These are phyloP conservation scores for Drosophila acutilabella DNA, from an alignment of 2,888 invertebrate species.

Conservation along the genomic window DNA sequence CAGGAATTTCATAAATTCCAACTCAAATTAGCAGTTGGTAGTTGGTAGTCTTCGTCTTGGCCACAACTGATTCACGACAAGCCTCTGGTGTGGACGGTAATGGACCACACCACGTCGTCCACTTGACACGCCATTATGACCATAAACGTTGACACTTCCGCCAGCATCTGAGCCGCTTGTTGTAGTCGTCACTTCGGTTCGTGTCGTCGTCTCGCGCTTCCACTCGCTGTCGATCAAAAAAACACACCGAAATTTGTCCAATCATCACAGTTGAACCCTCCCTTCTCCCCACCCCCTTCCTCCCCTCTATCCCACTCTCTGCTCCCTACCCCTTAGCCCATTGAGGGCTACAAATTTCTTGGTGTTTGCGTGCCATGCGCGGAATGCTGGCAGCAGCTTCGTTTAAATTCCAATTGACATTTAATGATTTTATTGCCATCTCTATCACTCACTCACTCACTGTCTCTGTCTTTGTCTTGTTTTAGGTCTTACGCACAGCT, in stretches of 20 bases:
- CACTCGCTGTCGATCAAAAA: conserved; percentile 67
- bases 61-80: conserved; percentile 48
- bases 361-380: conserved; percentile 75
- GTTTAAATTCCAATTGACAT: conserved; percentile 84
- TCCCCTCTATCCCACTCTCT: background rate
- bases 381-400: conserved; percentile 83
- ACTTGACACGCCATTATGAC: conserved; percentile 81
- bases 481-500: conserved; percentile 66
- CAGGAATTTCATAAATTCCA: conserved; percentile 78
- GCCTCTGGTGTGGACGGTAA: conserved; percentile 48
- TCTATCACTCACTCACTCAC: conserved; percentile 3
- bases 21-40: conserved; percentile 70
- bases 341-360: conserved; percentile 75
- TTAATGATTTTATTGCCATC: conserved; percentile 68
- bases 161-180: conserved; percentile 52
- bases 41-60: conserved; percentile 25
- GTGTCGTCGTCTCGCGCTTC: conserved; percentile 30
- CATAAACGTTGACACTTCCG: conserved; percentile 81
- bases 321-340: conserved; percentile 6
- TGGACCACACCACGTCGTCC: conserved; percentile 80
- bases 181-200: conserved; percentile 39
- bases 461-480: conserved; percentile 9
- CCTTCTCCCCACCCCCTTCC: background rate
- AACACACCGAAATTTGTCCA: conserved; percentile 78
- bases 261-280: conserved; percentile 37